A percentile compares a stretch with the other conserved stretches of the same genome.
Conservation (phyloP, 92 coral and sea anemone species). For the Porites lobata region DNA sequence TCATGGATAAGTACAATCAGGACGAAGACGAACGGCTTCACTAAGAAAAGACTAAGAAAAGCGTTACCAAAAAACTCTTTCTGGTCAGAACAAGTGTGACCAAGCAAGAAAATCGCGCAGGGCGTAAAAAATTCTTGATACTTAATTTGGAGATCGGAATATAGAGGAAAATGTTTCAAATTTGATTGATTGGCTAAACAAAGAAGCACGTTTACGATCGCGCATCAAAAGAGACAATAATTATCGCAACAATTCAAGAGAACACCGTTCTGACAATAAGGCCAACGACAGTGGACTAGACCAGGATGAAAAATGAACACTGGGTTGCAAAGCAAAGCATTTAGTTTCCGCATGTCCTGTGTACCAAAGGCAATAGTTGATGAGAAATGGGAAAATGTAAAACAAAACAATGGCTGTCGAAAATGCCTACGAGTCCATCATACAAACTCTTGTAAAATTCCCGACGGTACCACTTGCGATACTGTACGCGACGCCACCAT, state of each 20-base stretch:
- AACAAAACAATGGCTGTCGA: no score
- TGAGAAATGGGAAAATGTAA: background rate
- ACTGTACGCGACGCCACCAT: constrained; percentile 37
- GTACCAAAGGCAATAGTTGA: constrained; percentile 34
- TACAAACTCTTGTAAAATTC: no score
- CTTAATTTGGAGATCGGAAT: constrained; percentile 4
- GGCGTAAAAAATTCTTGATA: constrained; percentile 30
- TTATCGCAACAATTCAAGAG: constrained; percentile 5
- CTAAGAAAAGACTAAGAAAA: constrained; percentile 61
- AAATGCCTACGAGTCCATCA: no score
- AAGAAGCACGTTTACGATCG: constrained; percentile 76
- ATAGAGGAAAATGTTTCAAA: constrained; percentile 67
- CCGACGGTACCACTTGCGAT: background rate
- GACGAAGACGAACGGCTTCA: constrained; percentile 63
- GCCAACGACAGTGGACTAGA: background rate
- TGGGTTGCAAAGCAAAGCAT: constrained; percentile 45
- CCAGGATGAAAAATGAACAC: constrained; percentile 27
- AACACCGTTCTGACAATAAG: background rate
- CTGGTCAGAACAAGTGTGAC: constrained; percentile 63
- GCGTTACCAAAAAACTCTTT: constrained; percentile 45
- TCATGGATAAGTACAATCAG: constrained; percentile 65
- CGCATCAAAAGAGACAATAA: constrained; percentile 55
- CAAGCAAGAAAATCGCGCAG: constrained; percentile 43
- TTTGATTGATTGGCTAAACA: background rate
- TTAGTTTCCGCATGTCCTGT: constrained; percentile 55